These are phyloP conservation scores for Carcharodon carcharias DNA, from an alignment of 2,797 vertebrate genomes.

Conservation along the genomic window DNA sequence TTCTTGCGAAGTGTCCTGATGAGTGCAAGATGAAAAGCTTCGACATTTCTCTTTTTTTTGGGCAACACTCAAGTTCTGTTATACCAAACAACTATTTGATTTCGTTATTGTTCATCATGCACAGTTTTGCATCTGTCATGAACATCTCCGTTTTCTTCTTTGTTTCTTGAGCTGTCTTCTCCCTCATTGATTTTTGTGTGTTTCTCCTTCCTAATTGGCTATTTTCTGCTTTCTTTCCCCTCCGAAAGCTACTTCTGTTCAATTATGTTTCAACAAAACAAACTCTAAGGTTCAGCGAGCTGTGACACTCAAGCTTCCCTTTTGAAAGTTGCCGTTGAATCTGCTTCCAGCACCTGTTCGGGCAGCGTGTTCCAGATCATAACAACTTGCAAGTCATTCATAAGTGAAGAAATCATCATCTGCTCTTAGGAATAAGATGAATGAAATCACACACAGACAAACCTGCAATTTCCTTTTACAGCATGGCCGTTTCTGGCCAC, in stretches of 20 bases:
- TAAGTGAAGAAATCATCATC: not conserved
- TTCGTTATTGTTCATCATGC: not conserved
- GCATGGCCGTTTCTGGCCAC: not conserved
- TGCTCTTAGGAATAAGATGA: not conserved
- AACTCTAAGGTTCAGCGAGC: not conserved
- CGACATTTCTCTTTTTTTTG: no score
- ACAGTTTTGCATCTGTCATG: not conserved
- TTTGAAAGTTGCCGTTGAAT: not conserved
- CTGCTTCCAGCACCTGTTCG: no score
- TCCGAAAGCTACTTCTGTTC: not conserved
- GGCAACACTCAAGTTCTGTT: no score
- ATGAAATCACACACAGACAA: not conserved
- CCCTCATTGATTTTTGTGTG: not conserved
- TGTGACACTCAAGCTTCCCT: not conserved
- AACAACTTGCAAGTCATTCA: not conserved
- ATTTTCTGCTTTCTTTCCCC: not conserved
- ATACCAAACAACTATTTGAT: no score
- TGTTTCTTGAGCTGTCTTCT: not conserved
- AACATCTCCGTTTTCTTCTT: not conserved
- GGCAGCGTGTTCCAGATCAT: no score
- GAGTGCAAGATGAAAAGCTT: no score
- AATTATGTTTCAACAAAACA: not conserved
- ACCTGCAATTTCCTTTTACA: not conserved
- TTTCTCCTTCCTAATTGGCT: not conserved
- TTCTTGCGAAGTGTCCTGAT: no score